phyloP scores from a whole-genome alignment of 2,113 vertebrate species.

The Rutilus rutilus region DNA sequence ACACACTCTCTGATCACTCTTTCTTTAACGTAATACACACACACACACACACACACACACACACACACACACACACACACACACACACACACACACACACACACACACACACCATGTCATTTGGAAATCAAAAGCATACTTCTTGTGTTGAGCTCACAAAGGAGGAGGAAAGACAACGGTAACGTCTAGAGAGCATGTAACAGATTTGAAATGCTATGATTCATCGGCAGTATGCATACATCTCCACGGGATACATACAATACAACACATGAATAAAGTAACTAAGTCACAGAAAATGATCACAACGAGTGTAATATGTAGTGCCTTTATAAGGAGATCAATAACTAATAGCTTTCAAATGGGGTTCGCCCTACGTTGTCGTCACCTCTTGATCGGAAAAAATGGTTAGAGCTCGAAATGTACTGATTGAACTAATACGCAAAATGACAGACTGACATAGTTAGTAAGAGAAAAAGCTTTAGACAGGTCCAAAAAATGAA shows the following conservation, averaged over 20 bases:
- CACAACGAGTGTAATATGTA: constrained; percentile 10
- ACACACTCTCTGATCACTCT: background rate
- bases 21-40: background rate
- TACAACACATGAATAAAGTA: constrained; percentile 22
- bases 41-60: background rate
- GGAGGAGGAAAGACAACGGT: background rate
- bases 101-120: background rate
- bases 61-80: background rate
- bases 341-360: background rate
- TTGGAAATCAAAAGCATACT: constrained; percentile 28
- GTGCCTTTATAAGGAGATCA: constrained; percentile 25
- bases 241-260: background rate
- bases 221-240: constrained; percentile 12
- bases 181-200: constrained; percentile 1
- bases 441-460: background rate
- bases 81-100: background rate
- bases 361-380: background rate
- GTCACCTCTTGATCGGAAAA: background rate
- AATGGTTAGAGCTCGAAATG: background rate
- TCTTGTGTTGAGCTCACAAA: constrained; percentile 47
- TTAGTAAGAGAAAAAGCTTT: constrained; percentile 29
- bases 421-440: constrained; percentile 21
- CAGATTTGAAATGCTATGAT: constrained; percentile 35
- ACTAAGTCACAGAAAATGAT: constrained; percentile 15
- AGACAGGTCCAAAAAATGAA: constrained; percentile 42